Evolutionary conservation across 2,888 invertebrate species (phyloP).

Genomic region (Polymixis flavicincta): DNA sequence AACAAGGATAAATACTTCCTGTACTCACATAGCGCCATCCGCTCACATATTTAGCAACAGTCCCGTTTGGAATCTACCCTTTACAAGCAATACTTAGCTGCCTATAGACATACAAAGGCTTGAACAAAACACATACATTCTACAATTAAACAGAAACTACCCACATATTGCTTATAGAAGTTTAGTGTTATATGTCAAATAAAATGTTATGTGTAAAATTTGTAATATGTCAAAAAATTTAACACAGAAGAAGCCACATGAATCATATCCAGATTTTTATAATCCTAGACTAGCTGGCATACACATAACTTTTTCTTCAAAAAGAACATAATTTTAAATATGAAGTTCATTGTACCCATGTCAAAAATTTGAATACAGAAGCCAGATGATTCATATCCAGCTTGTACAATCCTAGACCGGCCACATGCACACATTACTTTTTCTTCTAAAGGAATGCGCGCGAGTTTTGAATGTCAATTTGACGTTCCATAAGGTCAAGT

Average conservation of each 20-base stretch:
- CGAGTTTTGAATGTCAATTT: constrained; percentile 79
- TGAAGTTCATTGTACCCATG: not conserved
- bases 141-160: not conserved
- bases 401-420: constrained; percentile 51
- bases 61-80: constrained; percentile 55
- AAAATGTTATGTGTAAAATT: too few relatives aligned
- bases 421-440: constrained; percentile 55
- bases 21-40: constrained; percentile 38
- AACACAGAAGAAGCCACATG: constrained; percentile 32
- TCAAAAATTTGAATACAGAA: constrained; percentile 28
- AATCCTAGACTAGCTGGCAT: constrained; percentile 54
- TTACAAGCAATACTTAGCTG: constrained; percentile 26
- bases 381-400: constrained; percentile 44
- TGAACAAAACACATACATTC: constrained; percentile 16
- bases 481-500: constrained; percentile 70
- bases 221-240: too few relatives aligned
- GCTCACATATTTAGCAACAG: constrained; percentile 53
- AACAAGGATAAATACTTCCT: constrained; percentile 47
- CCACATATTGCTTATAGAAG: not conserved
- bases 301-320: not conserved
- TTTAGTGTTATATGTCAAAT: constrained; percentile 13
- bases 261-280: constrained; percentile 52
- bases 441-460: constrained; percentile 76
- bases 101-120: constrained; percentile 20
- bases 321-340: not conserved